A percentile compares a stretch with the other conserved stretches of the same genome.
These are phyloP conservation scores for Corythaixoides concolor DNA, from an alignment of 2,113 vertebrate genomes.

Conservation along the genomic window DNA sequence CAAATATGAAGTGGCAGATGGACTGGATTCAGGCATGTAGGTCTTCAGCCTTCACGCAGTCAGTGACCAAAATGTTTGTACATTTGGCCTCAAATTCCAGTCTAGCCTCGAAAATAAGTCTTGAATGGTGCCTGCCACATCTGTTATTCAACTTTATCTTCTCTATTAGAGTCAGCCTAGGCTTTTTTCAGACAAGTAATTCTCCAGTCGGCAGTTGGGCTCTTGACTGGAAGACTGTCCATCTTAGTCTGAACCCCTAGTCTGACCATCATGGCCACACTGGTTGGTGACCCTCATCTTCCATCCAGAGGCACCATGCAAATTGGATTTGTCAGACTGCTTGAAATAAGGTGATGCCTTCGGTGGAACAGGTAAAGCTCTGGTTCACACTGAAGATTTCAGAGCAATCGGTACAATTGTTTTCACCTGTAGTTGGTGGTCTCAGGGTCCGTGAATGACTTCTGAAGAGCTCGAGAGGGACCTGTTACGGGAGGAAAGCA, in stretches of 20 bases:
- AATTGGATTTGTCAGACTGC: background rate
- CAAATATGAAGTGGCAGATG: background rate
- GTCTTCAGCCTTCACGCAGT: background rate
- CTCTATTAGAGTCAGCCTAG: background rate
- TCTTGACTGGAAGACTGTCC: background rate
- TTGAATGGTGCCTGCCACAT: background rate
- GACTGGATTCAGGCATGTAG: background rate
- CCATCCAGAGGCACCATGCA: background rate
- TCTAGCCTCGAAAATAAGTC: background rate
- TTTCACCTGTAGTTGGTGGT: background rate
- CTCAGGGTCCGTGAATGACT: background rate
- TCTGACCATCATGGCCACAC: background rate
- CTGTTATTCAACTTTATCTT: background rate
- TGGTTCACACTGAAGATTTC: background rate
- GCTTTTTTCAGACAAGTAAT: background rate
- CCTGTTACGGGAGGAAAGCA: background rate
- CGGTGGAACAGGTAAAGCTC: background rate
- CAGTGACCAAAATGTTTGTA: background rate
- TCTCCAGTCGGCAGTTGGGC: background rate
- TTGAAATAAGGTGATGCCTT: background rate
- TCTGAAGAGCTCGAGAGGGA: background rate
- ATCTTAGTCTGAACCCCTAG: background rate
- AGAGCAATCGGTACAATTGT: rapidly evolving
- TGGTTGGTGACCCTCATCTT: background rate
- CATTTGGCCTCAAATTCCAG: background rate